Evolutionary conservation across 2,888 invertebrate genomes (phyloP), one percentile per base, ranked within the genome.

Genomic region (Drosophila silvestris): DNA sequence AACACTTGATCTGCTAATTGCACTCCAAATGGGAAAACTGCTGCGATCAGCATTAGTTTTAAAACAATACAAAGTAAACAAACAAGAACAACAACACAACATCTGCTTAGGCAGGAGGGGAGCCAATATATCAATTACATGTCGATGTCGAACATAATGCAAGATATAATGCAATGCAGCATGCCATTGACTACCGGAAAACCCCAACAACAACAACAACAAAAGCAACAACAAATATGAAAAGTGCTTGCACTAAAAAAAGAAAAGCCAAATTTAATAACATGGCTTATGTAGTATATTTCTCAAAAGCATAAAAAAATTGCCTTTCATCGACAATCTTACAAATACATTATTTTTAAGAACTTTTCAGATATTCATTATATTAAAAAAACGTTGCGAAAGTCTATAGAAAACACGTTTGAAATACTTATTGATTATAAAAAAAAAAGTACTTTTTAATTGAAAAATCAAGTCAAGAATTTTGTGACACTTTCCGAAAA

Each of bases 91-190:
- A 70, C 53, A 73, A 76, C 60, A 70, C 70, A 85, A 85, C 85
- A 85, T 87, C 81, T 85, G 85, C 74, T 82, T 60, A 51, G 77
- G 51, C 44, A 52, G 52, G 53, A 51, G 33, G 22, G 77, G 70
- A 75, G 80, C 47, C 87, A 87, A 85, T 87, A 85, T 85, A 85
- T 85, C 85, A 85, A 85, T 85, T 85, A 85, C 85, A 85, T 80
- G 83, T 75, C 77, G 67, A 84, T 86, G 80, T 79, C 82, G 66
- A 75, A 77, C 88, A 83, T 85, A 87, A 81, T 84, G 86, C 83
- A 70, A 75, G 74, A 69, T 56, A 74, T 70, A 74, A 80, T 77
- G 74, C 81, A 79, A 61, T 65, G 61, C 67, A 64, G 57, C 68
- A 76, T 70, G 74, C 70, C 64, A 67, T 67, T 52, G 82, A 71